phyloP scores from a whole-genome alignment of 64 coral and sea anemone genomes.

The Montipora cactus region DNA sequence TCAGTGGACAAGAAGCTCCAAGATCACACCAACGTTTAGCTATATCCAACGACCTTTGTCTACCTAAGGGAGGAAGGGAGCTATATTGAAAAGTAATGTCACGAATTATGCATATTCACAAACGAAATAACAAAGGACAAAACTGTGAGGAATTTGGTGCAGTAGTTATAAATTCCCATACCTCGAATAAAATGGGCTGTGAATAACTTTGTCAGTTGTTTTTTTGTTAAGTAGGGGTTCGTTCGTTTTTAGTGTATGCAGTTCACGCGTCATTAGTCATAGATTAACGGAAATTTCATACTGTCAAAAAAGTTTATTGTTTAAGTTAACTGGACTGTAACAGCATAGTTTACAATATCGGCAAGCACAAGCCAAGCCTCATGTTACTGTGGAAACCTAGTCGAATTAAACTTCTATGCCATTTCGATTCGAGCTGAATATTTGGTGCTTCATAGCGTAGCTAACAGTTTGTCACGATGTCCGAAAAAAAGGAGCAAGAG shows the following conservation, averaged over 20 bases:
- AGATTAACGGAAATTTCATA: constrained; percentile 16
- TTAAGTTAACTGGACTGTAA: not conserved
- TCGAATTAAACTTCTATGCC: not conserved
- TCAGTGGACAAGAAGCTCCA: not conserved
- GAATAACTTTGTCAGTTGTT: not conserved
- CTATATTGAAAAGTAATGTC: not conserved
- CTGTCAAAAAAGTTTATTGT: not conserved
- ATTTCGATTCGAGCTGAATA: too few species aligned
- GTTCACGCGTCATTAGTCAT: constrained; percentile 17
- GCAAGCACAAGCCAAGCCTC: constrained; percentile 10
- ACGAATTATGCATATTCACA: not conserved
- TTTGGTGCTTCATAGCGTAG: too few species aligned
- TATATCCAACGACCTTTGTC: constrained; percentile 27
- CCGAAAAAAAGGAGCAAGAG: too few species aligned
- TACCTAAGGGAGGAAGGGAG: not conserved
- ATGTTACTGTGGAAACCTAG: not conserved
- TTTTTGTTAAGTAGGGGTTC: too few species aligned
- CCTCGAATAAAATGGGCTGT: not conserved
- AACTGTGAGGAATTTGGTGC: not conserved
- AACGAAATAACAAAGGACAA: not conserved
- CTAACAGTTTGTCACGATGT: too few species aligned
- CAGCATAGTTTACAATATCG: not conserved
- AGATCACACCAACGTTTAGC: not conserved
- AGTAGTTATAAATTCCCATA: not conserved
- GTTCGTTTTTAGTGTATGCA: not conserved